A percentile compares a stretch with the other conserved stretches of the same genome.
Conservation (phyloP, 2,797 vertebrate species). For the Sardinella longiceps region DNA sequence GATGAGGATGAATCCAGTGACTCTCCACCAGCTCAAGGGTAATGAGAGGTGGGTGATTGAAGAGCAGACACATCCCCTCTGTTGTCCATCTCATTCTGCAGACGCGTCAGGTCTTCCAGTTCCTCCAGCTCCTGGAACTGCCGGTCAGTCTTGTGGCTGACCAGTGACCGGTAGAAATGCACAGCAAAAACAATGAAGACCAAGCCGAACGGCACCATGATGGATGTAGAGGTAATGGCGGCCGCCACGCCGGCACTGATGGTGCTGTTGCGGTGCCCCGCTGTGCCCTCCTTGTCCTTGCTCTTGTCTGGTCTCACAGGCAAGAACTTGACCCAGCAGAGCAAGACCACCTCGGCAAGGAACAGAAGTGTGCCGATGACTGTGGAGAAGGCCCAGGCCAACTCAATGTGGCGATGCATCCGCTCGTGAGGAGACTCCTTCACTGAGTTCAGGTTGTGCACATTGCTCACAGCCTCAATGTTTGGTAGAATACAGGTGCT, state of each 20-base stretch:
- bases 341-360: constrained; percentile 91
- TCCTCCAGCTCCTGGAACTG: constrained; percentile 93
- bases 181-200: constrained; percentile 95
- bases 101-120: constrained; percentile 84
- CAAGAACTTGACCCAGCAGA: constrained; percentile 98
- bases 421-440: constrained; percentile 97
- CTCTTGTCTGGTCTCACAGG: constrained; percentile 75
- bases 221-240: constrained; percentile 91
- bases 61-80: constrained; percentile 76
- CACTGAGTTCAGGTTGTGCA: constrained; percentile 98
- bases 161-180: constrained; percentile 96
- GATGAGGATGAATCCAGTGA: neutral
- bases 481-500: constrained; percentile 99
- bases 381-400: constrained; percentile 98
- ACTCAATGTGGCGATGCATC: constrained; percentile 95
- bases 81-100: constrained; percentile 94
- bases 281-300: constrained; percentile 4
- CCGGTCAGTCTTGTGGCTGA: constrained; percentile 97
- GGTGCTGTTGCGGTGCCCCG: constrained; percentile 50
- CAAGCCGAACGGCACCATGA: constrained; percentile 94
- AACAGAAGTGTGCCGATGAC: constrained; percentile 97
- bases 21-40: constrained; percentile 66
- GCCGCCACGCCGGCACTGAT: constrained; percentile 88
- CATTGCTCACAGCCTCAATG: constrained; percentile 96
- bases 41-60: constrained; percentile 85